Percentiles rank a stretch among this genome's conserved stretches.
These are phyloP conservation scores for Andrena flavipes DNA, from an alignment of 2,888 invertebrate genomes.

Conservation along the genomic window DNA sequence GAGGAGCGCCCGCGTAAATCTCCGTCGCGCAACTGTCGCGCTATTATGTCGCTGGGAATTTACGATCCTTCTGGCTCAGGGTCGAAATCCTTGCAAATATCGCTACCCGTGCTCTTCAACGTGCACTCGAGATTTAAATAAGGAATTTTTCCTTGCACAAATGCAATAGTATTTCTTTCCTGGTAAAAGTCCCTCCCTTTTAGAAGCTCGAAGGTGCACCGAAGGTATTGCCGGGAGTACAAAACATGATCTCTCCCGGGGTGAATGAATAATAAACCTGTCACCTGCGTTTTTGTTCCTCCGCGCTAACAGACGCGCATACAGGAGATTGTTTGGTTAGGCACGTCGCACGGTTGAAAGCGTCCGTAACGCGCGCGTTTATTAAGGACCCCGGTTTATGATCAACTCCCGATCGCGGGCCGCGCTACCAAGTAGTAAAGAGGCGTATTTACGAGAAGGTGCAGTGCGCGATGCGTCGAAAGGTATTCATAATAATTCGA, in stretches of 20 bases:
- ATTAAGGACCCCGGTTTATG: slow-evolving; percentile 50
- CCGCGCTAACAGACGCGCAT: background rate
- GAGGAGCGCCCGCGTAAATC: slow-evolving; percentile 56
- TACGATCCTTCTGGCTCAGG: slow-evolving; percentile 11
- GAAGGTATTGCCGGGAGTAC: too few species aligned
- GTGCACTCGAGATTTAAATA: too few species aligned
- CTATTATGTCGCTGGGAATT: slow-evolving; percentile 58
- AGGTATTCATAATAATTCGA: slow-evolving; percentile 55
- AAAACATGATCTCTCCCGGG: too few species aligned
- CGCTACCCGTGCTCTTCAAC: too few species aligned
- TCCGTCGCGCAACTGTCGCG: slow-evolving; percentile 57
- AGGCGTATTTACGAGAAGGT: slow-evolving; percentile 46
- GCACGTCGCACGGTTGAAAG: slow-evolving; percentile 12
- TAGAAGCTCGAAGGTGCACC: too few species aligned
- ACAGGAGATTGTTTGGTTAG: background rate
- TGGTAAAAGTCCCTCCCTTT: too few species aligned
- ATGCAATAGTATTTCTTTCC: too few species aligned
- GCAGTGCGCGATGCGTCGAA: slow-evolving; percentile 27
- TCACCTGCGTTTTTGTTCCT: background rate
- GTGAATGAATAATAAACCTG: background rate
- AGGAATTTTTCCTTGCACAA: too few species aligned
- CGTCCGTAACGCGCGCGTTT: slow-evolving; percentile 15
- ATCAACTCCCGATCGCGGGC: slow-evolving; percentile 35
- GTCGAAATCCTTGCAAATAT: slow-evolving; percentile 1
- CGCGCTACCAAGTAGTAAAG: slow-evolving; percentile 34